Evolutionary conservation across 2,888 invertebrate genomes (phyloP).

Genomic region (Crematogaster levior): DNA sequence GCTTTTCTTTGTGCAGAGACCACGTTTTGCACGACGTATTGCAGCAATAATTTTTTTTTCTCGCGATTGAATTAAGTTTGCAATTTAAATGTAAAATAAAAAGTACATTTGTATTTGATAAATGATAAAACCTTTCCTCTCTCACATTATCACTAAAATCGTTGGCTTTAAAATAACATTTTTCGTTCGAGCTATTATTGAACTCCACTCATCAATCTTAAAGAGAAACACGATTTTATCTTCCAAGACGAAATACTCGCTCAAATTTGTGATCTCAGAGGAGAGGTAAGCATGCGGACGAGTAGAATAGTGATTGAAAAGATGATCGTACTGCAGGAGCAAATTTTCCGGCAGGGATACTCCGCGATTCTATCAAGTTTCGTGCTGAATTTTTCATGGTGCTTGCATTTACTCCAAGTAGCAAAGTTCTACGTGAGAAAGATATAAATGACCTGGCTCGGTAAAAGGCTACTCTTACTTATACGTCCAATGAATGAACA

Average conservation of each 20-base stretch:
- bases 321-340: conserved; percentile 53
- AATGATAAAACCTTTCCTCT: not conserved
- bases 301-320: conserved; percentile 59
- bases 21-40: no score
- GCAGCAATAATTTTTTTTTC: not conserved
- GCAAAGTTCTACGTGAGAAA: conserved; percentile 62
- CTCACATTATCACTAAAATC: not conserved
- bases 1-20: not conserved
- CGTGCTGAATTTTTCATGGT: conserved; percentile 71
- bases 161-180: not conserved
- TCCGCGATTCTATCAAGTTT: conserved; percentile 49
- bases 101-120: not conserved
- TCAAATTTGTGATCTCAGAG: conserved; percentile 34
- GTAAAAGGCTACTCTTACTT: conserved; percentile 29
- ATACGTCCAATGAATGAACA: not conserved
- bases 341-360: conserved; percentile 48
- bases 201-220: conserved; percentile 2
- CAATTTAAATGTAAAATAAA: not conserved
- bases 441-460: conserved; percentile 50
- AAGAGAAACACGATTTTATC: conserved; percentile 16
- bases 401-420: conserved; percentile 46
- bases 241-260: not conserved
- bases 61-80: not conserved
- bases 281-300: not conserved
- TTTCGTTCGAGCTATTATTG: conserved; percentile 8